Base-by-base conservation (phyloP, 2,888 invertebrate genomes). In the Sesia apiformis region DNA sequence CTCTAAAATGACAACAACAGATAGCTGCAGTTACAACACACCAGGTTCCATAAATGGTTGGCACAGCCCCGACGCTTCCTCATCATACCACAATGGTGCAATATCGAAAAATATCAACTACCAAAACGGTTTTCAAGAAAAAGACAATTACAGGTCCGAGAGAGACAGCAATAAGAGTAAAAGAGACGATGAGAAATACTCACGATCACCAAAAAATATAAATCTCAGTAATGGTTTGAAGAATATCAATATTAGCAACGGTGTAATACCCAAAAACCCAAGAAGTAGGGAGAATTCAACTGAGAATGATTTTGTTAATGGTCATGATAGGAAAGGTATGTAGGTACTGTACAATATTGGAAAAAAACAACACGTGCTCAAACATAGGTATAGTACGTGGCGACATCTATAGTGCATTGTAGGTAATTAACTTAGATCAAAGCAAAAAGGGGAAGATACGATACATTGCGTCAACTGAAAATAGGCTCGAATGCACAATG, bases 1-100 rank as follows among this genome's bases (percentile, higher is more conserved):
- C 68, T 90, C 91, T 8, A 92, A 92, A 72, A 86, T 89, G 87
- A 91, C 91, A n/a, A 86, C 90, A 39, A 90, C 91, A 55, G 92
- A 92, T 63, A 91, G 90, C 64, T 90, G 91, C 60, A 91, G 91
- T 56, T 86, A 83, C 72, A 85, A 85, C 64, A 86, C 90, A 1
- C 91, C 91, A 7, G 88, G 89, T 23, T 90, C 90, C 57, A 78
- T 91, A 54, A 92, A 92, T 62, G 92, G 92, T 6, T 92, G 92
- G 92, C 87, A 91, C 64, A 90, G 89, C 55, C 90, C 91, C 4
- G 84, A 89, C 49, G 78, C 77, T 50, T 70, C 80, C 3, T 68
- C 82, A 3, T 83, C 86, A 6, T 82, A 80, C 60, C 85, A 85
- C 61, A 90, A 88, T 55, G 87, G 89, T 4, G 87, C 87, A 52